Percentiles rank a stretch among this genome's conserved stretches.
Evolutionary conservation across 2,888 invertebrate genomes (phyloP).

Genomic region (Hyles lineata): DNA sequence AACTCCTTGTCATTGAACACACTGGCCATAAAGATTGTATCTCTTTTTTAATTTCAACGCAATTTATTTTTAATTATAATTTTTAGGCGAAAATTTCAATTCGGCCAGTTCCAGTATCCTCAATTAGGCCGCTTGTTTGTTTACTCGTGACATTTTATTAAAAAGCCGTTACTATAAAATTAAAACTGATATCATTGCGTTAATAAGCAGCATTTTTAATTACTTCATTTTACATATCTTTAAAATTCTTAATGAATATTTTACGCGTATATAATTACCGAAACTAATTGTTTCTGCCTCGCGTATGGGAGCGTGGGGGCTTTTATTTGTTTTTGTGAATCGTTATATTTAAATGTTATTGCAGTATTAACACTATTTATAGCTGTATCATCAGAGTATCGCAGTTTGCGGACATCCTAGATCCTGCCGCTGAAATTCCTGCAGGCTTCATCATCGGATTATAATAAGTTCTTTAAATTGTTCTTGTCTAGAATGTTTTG

Average conservation of each 20-base stretch:
- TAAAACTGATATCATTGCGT: conserved; percentile 24
- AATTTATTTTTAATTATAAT: background rate
- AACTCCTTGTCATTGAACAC: background rate
- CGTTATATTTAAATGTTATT: conserved; percentile 22
- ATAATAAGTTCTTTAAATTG: background rate
- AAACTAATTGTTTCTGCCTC: conserved; percentile 25
- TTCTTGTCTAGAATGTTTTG: background rate
- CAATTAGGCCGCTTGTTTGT: conserved; percentile 17
- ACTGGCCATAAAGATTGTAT: background rate
- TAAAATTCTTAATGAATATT: conserved; percentile 27
- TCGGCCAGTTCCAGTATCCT: background rate
- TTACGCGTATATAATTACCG: conserved; percentile 16
- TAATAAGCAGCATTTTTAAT: conserved; percentile 24
- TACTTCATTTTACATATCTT: conserved; percentile 24
- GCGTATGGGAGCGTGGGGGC: background rate
- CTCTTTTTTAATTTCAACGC: background rate
- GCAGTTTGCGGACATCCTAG: background rate
- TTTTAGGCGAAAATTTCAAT: background rate
- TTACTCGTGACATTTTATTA: conserved; percentile 26
- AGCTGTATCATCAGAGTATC: background rate
- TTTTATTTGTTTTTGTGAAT: conserved; percentile 15
- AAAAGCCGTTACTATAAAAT: conserved; percentile 5
- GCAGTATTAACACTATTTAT: conserved; percentile 3
- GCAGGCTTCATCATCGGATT: background rate
- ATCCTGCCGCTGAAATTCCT: conserved; percentile 9